A percentile compares a stretch with the other conserved stretches of the same genome.
phyloP scores from a whole-genome alignment of 2,888 invertebrate species.

The Marasmarcha lunaedactyla region DNA sequence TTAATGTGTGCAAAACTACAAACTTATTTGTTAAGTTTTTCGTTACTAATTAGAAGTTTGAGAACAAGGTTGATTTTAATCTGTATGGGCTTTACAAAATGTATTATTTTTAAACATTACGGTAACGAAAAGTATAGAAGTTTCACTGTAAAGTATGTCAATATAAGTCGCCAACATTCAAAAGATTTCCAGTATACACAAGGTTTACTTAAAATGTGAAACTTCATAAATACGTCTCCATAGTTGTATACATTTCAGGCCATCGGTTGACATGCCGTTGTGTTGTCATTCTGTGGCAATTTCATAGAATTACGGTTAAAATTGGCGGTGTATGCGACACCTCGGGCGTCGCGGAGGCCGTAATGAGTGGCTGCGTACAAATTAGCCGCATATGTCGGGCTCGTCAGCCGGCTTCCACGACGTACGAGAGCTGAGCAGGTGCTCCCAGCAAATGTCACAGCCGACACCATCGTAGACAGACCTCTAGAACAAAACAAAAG shows the following conservation, averaged over 20 bases:
- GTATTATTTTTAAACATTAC: too few relatives aligned
- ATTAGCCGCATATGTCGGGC: constrained; percentile 63
- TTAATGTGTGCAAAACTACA: constrained; percentile 1
- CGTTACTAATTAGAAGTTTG: too few relatives aligned
- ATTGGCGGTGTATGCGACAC: constrained; percentile 51
- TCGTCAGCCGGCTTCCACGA: constrained; percentile 53
- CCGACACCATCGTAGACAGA: constrained; percentile 18
- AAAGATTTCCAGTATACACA: too few relatives aligned
- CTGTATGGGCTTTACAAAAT: too few relatives aligned
- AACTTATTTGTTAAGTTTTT: too few relatives aligned
- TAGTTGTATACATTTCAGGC: background rate
- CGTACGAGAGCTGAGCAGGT: constrained; percentile 43
- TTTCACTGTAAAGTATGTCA: too few relatives aligned
- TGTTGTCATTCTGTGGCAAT: constrained; percentile 34
- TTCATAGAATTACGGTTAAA: constrained; percentile 52
- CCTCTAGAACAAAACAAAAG: constrained; percentile 6
- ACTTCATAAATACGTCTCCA: too few relatives aligned
- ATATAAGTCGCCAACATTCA: too few relatives aligned
- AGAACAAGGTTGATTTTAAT: too few relatives aligned
- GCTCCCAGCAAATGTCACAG: constrained; percentile 47
- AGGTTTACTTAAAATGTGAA: too few relatives aligned
- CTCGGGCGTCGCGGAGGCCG: constrained; percentile 49
- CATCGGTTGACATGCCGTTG: background rate
- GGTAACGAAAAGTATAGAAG: too few relatives aligned
- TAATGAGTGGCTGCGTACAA: constrained; percentile 59